phyloP scores from a whole-genome alignment of 2,797 vertebrate genomes.

The Phalanger gymnotis region DNA sequence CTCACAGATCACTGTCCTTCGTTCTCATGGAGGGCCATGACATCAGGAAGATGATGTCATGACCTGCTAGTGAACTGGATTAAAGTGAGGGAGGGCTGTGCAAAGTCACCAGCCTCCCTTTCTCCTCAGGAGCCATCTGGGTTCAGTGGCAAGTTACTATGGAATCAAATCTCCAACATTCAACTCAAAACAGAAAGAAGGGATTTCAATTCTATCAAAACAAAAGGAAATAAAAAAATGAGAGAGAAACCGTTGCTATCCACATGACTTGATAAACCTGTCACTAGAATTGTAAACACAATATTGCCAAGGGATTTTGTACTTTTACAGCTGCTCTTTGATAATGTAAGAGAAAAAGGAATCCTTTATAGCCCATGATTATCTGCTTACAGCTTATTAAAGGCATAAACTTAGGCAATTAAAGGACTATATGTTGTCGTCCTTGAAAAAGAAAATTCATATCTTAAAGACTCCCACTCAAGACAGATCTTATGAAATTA shows the following conservation, averaged over 20 bases:
- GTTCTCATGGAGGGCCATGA: not conserved
- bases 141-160: slow-evolving; percentile 35
- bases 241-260: slow-evolving; percentile 61
- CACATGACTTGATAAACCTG: slow-evolving; percentile 72
- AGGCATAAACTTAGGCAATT: slow-evolving; percentile 82
- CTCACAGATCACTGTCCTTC: not conserved
- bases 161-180: slow-evolving; percentile 58
- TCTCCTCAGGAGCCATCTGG: not conserved
- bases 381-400: slow-evolving; percentile 86
- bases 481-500: slow-evolving; percentile 65
- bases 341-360: slow-evolving; percentile 85
- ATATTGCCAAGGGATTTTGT: slow-evolving; percentile 86
- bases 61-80: not conserved
- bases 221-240: slow-evolving; percentile 57
- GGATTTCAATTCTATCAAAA: slow-evolving; percentile 50
- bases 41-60: not conserved
- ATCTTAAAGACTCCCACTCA: slow-evolving; percentile 71
- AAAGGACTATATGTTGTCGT: slow-evolving; percentile 80
- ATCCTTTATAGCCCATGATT: slow-evolving; percentile 85
- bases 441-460: slow-evolving; percentile 83
- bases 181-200: slow-evolving; percentile 48
- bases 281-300: slow-evolving; percentile 71
- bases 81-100: not conserved
- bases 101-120: not conserved
- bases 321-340: slow-evolving; percentile 83